Evolutionary conservation across 2,797 vertebrate species (phyloP).

Genomic region (Helarctos malayanus): DNA sequence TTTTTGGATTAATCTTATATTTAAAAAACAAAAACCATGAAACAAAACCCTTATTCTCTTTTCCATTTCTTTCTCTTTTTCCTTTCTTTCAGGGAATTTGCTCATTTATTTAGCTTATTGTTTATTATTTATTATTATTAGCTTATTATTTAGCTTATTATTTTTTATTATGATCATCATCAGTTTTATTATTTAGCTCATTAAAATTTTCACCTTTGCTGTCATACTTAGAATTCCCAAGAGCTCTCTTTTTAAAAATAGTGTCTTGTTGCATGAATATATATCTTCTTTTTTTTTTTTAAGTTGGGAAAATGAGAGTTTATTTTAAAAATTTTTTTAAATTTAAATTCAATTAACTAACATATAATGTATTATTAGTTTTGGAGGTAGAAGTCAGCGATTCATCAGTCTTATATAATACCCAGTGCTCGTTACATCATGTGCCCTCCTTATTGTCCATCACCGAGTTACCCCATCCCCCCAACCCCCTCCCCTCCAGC

Average conservation of each 20-base stretch:
- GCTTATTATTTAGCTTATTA: background rate
- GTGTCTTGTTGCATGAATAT: background rate
- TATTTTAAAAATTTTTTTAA: too few species aligned
- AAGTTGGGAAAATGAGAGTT: too few species aligned
- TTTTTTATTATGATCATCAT: background rate
- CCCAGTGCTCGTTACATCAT: too few species aligned
- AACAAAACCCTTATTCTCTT: background rate
- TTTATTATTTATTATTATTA: background rate
- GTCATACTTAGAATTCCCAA: constrained; percentile 43
- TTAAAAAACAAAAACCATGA: background rate
- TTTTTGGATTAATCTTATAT: background rate
- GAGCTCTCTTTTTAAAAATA: constrained; percentile 49
- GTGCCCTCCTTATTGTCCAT: too few species aligned
- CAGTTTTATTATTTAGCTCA: constrained; percentile 26
- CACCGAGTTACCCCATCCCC: too few species aligned
- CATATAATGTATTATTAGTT: too few species aligned
- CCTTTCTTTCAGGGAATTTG: constrained; percentile 30
- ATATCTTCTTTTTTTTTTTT: background rate
- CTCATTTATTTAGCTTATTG: background rate
- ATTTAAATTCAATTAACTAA: too few species aligned
- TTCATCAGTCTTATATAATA: too few species aligned
- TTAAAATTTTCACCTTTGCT: constrained; percentile 48
- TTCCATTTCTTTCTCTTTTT: constrained; percentile 30
- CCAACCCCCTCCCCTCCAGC: too few species aligned
- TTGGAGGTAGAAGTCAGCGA: too few species aligned